Base-by-base conservation (phyloP, 2,113 vertebrate species). In the Clupea harengus region DNA sequence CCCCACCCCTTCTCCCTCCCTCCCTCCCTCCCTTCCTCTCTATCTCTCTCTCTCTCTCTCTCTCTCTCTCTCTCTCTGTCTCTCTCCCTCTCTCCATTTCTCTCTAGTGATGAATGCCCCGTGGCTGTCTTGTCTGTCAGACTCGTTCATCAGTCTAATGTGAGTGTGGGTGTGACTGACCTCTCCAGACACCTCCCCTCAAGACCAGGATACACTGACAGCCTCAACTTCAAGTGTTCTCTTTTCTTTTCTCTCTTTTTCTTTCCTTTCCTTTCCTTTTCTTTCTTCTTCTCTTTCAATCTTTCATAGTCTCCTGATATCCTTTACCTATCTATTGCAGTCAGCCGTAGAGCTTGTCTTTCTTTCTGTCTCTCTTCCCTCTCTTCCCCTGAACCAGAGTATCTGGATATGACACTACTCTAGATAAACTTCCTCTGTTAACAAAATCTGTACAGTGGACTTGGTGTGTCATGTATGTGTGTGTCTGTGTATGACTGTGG, bases 91-190 rank as follows among this genome's bases (percentile, higher is more conserved):
- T 49, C 8, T 11, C 47, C 13, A 9, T 11, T 11, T 49, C 47
- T 64, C 18, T 64, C 60, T 64, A 6, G 22, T 64, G 60, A 64
- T 64, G 60, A 64, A 64, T 64, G 60, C 60, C 60, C n/a, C 2
- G 60, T 25, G 60, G 60, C 60, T 64, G 4, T 0, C 6, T 6
- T n/a, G 20, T 0, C 60, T 25, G 60, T 64, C 60, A 64, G 60
- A 64, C 60, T 64, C 60, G n/a, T 64, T 64, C 9, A n/a, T 64
- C 60, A 64, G 60, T 64, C 60, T 64, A 64, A 64, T 64, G 60
- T 25, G 60, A n/a, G 60, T 64, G 60, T 20, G 60, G 20, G n/a
- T 64, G 60, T 64, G 60, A 64, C 60, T 18, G 57, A 64, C 60
- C 60, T n/a, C 60, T 64, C 20, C 60, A 20, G 15, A 9, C 49